A percentile compares a stretch with the other conserved stretches of the same genome.
Evolutionary conservation across 2,888 invertebrate genomes (phyloP).

Genomic region (Cerastis rubricosa): DNA sequence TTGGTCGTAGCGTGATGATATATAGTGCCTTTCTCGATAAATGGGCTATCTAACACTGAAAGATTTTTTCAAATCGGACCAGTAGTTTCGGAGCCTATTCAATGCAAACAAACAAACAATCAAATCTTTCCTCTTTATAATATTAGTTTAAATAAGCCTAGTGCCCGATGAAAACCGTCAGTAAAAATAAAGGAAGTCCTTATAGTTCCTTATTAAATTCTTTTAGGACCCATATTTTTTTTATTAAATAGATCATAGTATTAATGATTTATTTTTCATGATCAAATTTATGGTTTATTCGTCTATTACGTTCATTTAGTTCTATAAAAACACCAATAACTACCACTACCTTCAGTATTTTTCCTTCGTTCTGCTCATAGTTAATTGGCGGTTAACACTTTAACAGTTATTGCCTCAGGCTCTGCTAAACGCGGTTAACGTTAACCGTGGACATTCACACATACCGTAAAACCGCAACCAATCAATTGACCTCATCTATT

Average conservation of each 20-base stretch:
- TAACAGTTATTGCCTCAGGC: conserved; percentile 55
- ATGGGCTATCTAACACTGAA: too few relatives aligned
- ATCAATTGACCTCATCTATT: conserved; percentile 65
- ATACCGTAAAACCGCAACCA: conserved; percentile 56
- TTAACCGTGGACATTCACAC: conserved; percentile 55
- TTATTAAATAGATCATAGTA: background rate
- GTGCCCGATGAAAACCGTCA: too few relatives aligned
- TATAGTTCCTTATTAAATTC: too few relatives aligned
- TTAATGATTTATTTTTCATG: background rate
- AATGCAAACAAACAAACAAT: too few relatives aligned
- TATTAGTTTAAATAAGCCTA: too few relatives aligned
- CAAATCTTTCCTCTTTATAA: too few relatives aligned
- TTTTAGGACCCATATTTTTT: background rate
- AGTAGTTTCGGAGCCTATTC: too few relatives aligned
- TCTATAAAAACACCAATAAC: background rate
- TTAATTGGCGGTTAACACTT: conserved; percentile 40
- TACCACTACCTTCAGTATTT: conserved; percentile 1
- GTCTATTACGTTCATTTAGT: background rate
- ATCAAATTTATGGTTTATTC: background rate
- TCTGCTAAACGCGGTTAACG: conserved; percentile 47
- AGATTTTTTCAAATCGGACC: too few relatives aligned
- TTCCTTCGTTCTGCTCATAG: conserved; percentile 9
- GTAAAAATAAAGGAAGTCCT: too few relatives aligned
- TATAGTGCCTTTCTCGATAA: too few relatives aligned
- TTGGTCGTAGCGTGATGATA: too few relatives aligned